phyloP scores from a whole-genome alignment of 2,888 invertebrate species.

The Pammene aurita region DNA sequence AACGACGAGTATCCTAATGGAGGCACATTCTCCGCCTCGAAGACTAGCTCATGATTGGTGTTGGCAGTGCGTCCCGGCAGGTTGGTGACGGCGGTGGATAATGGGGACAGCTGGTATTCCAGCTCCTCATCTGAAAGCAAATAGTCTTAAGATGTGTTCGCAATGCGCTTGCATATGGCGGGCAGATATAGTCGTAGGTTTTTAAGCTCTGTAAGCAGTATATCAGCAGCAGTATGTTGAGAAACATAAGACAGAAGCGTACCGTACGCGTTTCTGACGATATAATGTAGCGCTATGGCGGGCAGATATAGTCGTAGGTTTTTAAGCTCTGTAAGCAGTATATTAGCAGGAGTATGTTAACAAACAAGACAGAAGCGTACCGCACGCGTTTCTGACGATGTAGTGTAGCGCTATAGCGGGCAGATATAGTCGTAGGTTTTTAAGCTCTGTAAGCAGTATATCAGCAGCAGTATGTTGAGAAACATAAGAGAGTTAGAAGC shows the following conservation, averaged over 20 bases:
- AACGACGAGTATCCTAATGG: conserved; percentile 79
- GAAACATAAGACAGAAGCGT: too few relatives aligned
- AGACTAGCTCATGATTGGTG: conserved; percentile 85
- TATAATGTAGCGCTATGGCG: conserved; percentile 70
- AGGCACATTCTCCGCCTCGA: conserved; percentile 78
- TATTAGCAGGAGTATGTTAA: conserved; percentile 81
- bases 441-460: too few relatives aligned
- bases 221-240: too few relatives aligned
- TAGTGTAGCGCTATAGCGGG: not conserved
- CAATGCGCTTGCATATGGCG: too few relatives aligned
- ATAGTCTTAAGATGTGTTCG: not conserved
- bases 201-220: too few relatives aligned
- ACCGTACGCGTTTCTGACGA: conserved; percentile 78
- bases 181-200: too few relatives aligned
- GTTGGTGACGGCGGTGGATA: conserved; percentile 78
- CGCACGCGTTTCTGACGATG: too few relatives aligned
- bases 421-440: not conserved
- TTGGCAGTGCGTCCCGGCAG: conserved; percentile 85
- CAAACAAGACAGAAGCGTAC: too few relatives aligned
- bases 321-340: conserved; percentile 85
- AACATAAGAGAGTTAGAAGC: too few relatives aligned
- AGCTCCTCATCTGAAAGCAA: conserved; percentile 67
- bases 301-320: conserved; percentile 81
- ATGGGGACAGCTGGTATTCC: conserved; percentile 79
- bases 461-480: too few relatives aligned